Percentiles rank a stretch among this genome's conserved stretches.
These are phyloP conservation scores for Sebastolobus altivelis DNA, from an alignment of 2,797 vertebrate species.

Conservation along the genomic window DNA sequence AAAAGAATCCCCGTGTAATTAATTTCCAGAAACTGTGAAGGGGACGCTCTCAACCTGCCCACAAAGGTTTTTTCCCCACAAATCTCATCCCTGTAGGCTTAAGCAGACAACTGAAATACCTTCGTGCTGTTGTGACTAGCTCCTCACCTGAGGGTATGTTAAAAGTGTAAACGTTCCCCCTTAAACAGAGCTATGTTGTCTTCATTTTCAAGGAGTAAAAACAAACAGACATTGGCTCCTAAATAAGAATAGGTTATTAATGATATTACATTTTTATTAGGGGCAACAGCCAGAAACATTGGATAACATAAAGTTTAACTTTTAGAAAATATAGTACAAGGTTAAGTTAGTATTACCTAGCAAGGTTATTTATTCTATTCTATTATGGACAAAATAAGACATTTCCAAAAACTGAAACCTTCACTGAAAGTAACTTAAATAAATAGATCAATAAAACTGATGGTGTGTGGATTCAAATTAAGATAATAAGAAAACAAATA, in stretches of 20 bases:
- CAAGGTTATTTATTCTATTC: not conserved
- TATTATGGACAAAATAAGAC: not conserved
- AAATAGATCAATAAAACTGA: not conserved
- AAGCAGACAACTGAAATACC: not conserved
- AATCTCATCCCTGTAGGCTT: not conserved
- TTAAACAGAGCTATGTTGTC: not conserved
- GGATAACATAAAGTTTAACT: not conserved
- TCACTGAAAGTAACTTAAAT: not conserved
- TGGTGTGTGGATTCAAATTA: not conserved
- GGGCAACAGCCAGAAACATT: not conserved
- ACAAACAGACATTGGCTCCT: not conserved
- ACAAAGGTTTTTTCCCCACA: not conserved
- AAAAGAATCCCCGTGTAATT: not conserved
- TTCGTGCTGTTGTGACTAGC: not conserved
- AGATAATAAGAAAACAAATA: not conserved
- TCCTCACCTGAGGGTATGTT: not conserved
- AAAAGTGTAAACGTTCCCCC: not conserved
- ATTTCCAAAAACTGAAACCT: not conserved
- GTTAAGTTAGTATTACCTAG: not conserved
- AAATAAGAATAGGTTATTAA: not conserved
- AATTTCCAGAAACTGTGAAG: not conserved
- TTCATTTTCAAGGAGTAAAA: not conserved
- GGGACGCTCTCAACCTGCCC: not conserved
- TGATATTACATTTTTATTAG: not conserved
- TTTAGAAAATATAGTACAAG: not conserved